Base-by-base conservation (phyloP, 2,797 vertebrate species). In the Prionace glauca region DNA sequence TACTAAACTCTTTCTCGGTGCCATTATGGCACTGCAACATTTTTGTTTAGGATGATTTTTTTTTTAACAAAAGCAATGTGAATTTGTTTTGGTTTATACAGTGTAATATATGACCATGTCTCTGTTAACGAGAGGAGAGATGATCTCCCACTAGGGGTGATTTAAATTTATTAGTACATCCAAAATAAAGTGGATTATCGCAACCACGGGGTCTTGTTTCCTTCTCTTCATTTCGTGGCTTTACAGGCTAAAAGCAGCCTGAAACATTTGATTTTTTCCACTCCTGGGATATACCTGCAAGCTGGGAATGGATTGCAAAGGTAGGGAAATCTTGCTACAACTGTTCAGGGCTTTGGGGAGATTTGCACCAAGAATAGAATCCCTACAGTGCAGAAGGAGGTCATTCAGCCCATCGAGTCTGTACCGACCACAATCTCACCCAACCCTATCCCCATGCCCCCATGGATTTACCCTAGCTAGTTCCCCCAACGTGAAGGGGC, bases 41-140 rank as follows among this genome's bases (percentile, higher is more conserved):
- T 92, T 88, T 92, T 69, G 90, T 41, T 92, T 69, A 92, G n/a
- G n/a, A 69, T 11, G 65, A 41, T n/a, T 69, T 79, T 79, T 71
- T 77, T 79, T 79, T 92, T 69, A 90, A 90, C 45, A 41, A 67
- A 90, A 24, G 20, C 90, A 92, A 92, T 92, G 90, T 92, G 90
- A 92, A 92, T 92, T 67, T 69, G n/a, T 41, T 69, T 67, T 69
- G 90, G 69, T 92, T 92, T 92, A 69, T 69, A 92, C 90, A 92
- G 90, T 92, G 90, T 92, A 92, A 92, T 92, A 92, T 92, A 92
- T 92, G 90, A 92, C 90, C 90, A 92, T 92, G 90, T 67, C 69
- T 69, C 90, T 92, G 90, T 92, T 67, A 92, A 92, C 90, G 41
- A 41, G 90, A 41, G 79, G 81, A 69, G 62, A 67, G 62, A 67